These are phyloP conservation scores for Epicauta chinensis DNA, from an alignment of 1,140 invertebrate genomes.

Conservation along the genomic window DNA sequence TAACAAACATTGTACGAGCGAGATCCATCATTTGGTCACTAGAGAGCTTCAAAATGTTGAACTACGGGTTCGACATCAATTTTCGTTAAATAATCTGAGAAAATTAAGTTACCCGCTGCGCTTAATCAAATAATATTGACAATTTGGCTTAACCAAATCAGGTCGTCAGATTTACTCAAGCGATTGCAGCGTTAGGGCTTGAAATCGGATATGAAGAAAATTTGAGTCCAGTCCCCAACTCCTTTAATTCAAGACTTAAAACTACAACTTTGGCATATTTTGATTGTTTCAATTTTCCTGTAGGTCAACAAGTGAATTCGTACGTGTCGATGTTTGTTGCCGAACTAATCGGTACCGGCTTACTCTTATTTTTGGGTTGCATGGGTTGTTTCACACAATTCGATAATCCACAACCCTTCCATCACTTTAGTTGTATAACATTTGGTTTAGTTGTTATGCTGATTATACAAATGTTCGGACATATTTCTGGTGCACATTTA, in stretches of 20 bases:
- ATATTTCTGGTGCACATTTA: constrained; percentile 65
- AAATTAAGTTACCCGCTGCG: too few species aligned
- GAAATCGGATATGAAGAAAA: too few species aligned
- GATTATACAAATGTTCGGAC: constrained; percentile 57
- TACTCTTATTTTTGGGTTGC: constrained; percentile 71
- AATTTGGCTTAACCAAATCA: too few species aligned
- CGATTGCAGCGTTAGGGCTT: too few species aligned
- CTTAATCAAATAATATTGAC: too few species aligned
- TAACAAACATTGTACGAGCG: too few species aligned
- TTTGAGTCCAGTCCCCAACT: too few species aligned
- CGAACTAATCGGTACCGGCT: constrained; percentile 67
- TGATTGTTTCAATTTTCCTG: not conserved
- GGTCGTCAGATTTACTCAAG: too few species aligned
- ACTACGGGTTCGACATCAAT: too few species aligned
- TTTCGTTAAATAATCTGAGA: too few species aligned
- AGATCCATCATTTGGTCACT: too few species aligned
- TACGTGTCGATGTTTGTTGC: constrained; percentile 38
- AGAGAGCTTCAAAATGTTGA: too few species aligned
- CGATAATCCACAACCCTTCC: constrained; percentile 36
- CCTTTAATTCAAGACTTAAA: not conserved
- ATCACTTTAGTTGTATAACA: constrained; percentile 54
- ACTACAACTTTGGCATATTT: not conserved
- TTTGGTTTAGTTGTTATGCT: constrained; percentile 65
- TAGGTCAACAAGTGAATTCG: constrained; percentile 1
- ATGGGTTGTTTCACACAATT: constrained; percentile 49